Conservation (phyloP, 2,888 invertebrate species). For the Pardosa pseudoannulata region DNA sequence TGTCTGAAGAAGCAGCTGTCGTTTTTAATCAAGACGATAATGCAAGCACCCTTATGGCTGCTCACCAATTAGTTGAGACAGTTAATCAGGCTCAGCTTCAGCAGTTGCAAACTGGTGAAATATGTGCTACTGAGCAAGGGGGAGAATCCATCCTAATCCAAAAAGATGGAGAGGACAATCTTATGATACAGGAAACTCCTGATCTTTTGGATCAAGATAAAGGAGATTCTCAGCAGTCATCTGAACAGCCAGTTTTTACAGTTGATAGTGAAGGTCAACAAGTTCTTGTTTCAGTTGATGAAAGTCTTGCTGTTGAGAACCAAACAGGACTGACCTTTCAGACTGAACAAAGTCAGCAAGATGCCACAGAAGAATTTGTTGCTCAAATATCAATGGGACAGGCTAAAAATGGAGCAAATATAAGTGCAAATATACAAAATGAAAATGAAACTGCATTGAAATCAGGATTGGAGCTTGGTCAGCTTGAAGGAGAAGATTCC, state of each 20-base stretch:
- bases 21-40: conserved; percentile 54
- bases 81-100: conserved; percentile 54
- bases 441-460: conserved; percentile 32
- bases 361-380: conserved; percentile 58
- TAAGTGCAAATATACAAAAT: conserved; percentile 12
- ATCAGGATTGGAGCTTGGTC: conserved; percentile 35
- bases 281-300: conserved; percentile 49
- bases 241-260: conserved; percentile 31
- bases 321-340: conserved; percentile 26
- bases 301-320: conserved; percentile 18
- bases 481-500: conserved; percentile 53
- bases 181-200: conserved; percentile 44
- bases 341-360: conserved; percentile 24
- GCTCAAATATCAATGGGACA: conserved; percentile 45
- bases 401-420: conserved; percentile 18
- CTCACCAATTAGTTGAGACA: conserved; percentile 58
- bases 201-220: conserved; percentile 21
- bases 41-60: conserved; percentile 33
- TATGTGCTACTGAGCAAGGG: conserved; percentile 43
- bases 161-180: conserved; percentile 39
- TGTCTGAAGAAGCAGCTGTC: conserved; percentile 59
- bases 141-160: conserved; percentile 58
- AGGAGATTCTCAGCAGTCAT: conserved; percentile 47
- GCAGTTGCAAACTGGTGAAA: conserved; percentile 46
- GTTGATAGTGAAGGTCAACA: conserved; percentile 44